Percentiles rank a stretch among this genome's conserved stretches.
Conservation (phyloP, 2,797 vertebrate genomes). For the Serranus cabrilla region DNA sequence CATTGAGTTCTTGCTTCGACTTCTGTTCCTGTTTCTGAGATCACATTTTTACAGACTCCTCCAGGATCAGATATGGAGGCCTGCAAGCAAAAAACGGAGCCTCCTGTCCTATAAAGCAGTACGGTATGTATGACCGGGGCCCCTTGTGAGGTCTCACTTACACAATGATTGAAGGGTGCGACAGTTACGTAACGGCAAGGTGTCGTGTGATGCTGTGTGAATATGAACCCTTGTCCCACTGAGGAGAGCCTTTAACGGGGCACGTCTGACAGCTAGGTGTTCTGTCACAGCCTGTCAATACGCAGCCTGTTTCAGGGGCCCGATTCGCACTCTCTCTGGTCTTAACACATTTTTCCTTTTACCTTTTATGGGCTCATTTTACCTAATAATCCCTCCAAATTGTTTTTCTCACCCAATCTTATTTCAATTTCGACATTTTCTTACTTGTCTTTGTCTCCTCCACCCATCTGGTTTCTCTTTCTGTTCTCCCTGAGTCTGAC, state of each 20-base stretch:
- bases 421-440: conserved; percentile 30
- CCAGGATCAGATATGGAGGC: conserved; percentile 41
- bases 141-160: conserved; percentile 63
- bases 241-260: conserved; percentile 50
- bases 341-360: conserved; percentile 53
- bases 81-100: conserved; percentile 25
- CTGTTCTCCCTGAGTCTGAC: neutral
- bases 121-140: conserved; percentile 19
- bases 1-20: neutral
- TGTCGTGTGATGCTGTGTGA: conserved; percentile 72
- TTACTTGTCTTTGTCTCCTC: conserved; percentile 17
- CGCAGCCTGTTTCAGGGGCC: conserved; percentile 46
- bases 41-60: conserved; percentile 32
- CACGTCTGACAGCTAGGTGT: conserved; percentile 60
- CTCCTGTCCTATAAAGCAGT: conserved; percentile 31
- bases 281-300: conserved; percentile 59
- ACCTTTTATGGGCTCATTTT: conserved; percentile 19
- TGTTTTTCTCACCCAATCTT: conserved; percentile 46
- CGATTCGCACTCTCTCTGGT: conserved; percentile 36
- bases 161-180: conserved; percentile 64
- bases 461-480: conserved; percentile 26
- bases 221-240: conserved; percentile 69
- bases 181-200: conserved; percentile 68
- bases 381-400: conserved; percentile 48
- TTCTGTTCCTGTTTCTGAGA: conserved; percentile 20